Percentiles rank a stretch among this genome's conserved stretches.
These are phyloP conservation scores for Nomada hirtipes DNA, from an alignment of 2,888 invertebrate genomes.

Conservation along the genomic window DNA sequence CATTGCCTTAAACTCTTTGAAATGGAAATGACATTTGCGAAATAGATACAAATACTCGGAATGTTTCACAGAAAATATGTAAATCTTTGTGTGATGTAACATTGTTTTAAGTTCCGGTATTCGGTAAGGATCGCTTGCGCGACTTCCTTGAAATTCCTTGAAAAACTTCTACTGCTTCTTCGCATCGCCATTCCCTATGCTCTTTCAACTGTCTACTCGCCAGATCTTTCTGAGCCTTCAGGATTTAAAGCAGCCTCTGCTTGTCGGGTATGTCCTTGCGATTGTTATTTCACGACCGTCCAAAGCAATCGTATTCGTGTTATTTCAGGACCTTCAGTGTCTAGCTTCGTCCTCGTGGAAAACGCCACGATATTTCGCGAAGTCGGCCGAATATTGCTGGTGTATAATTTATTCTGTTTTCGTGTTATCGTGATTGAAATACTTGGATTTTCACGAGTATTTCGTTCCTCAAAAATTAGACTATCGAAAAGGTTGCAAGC, in stretches of 20 bases:
- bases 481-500: too few relatives aligned
- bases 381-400: not conserved
- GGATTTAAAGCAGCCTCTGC: conserved; percentile 34
- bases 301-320: conserved; percentile 55
- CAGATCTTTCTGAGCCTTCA: conserved; percentile 44
- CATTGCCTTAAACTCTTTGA: not conserved
- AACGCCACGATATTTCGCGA: conserved; percentile 32
- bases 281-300: conserved; percentile 60
- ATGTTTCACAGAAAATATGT: conserved; percentile 2
- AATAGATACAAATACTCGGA: too few relatives aligned
- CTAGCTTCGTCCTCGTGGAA: conserved; percentile 20
- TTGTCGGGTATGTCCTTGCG: conserved; percentile 47
- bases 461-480: too few relatives aligned
- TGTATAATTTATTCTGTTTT: not conserved
- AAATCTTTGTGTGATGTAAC: conserved; percentile 23
- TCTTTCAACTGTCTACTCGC: conserved; percentile 33
- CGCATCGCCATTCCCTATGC: not conserved
- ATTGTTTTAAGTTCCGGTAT: conserved; percentile 26
- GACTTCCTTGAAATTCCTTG: conserved; percentile 12
- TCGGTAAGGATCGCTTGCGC: not conserved
- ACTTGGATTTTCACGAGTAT: not conserved
- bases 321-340: conserved; percentile 51
- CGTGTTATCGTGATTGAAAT: not conserved
- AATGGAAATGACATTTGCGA: not conserved
- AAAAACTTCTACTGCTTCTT: not conserved